Evolutionary conservation across 2,797 vertebrate species (phyloP), one percentile per base, ranked within the genome.

Genomic region (Acanthornis magna): DNA sequence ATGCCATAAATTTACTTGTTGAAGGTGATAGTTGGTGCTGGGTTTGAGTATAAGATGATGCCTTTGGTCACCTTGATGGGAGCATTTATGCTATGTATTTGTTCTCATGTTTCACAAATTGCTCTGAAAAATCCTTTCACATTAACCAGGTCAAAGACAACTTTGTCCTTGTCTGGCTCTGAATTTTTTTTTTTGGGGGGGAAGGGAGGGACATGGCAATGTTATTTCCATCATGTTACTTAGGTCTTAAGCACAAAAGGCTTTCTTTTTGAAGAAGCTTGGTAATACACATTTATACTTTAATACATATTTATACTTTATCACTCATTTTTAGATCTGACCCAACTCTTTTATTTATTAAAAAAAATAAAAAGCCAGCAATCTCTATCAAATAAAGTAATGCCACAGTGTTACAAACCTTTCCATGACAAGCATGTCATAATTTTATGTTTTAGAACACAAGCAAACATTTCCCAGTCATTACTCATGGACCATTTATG

Each of bases 131-230:
- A 30, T 43, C 19, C 14, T 76, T 78, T 72, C 72, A 62, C 13
- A 30, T 89, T 93, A 76, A 61, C 38, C 30, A 77, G 3, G 30
- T 82, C n/a, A 51, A 67, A 74, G 34, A 14, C 16, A 87, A 50
- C 15, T 79, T 92, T 87, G 6, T 57, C 20, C 32, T 74, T 82
- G 22, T 71, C 83, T 72, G 40, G 7, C 27, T 89, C n/a, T 53
- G 32, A 74, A n/a, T 1, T 16, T 63, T 77, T 23, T 3, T 18
- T 22, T 54, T 34, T 20, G 1, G 1, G 9, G 2, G 0, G 4
- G 27, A 2, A 4, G 0, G 3, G 7, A 0, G 5, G 3, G 2
- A 1, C 21, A 38, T 30, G 13, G 58, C 27, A 47, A 5, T 3
- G 1, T 73, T 84, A 30, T 17, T 89, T 89, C 50, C n/a, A 27